Conservation (phyloP, 2,797 vertebrate genomes). For the Urocyon cinereoargenteus region DNA sequence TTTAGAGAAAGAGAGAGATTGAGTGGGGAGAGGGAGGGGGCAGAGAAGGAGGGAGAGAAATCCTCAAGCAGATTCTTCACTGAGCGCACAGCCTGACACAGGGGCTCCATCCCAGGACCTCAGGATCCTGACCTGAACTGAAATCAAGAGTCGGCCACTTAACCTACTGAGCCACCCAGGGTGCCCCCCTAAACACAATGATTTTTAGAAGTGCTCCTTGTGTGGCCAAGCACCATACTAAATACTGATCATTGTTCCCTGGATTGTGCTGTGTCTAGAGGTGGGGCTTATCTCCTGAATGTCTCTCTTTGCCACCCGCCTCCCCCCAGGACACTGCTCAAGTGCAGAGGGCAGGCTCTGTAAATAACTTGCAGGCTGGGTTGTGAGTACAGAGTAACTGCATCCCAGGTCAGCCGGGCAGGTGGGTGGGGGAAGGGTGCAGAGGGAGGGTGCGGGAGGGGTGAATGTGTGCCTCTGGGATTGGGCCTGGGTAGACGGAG, state of each 20-base stretch:
- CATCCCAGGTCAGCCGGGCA: background rate
- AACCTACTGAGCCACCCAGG: background rate
- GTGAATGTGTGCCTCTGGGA: background rate
- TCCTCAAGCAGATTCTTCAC: too few species aligned
- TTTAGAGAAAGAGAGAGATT: background rate
- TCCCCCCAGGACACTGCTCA: background rate
- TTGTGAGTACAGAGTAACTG: rapidly evolving
- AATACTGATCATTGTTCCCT: background rate
- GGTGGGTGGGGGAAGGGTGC: too few species aligned
- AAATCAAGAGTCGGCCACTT: background rate
- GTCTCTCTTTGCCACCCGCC: background rate
- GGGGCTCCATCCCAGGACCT: background rate
- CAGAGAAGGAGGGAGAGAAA: background rate
- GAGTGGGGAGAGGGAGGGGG: background rate
- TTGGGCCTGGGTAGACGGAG: background rate
- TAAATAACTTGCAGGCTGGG: background rate
- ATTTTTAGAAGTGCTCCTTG: background rate
- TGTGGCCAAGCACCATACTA: background rate
- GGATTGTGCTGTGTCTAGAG: rapidly evolving
- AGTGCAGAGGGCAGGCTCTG: background rate
- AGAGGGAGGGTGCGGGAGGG: background rate
- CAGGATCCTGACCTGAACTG: background rate
- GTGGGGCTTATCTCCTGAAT: background rate
- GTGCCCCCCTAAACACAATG: background rate
- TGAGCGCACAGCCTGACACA: background rate